A percentile compares a stretch with the other conserved stretches of the same genome.
Conservation (phyloP, 1,140 invertebrate genomes). For the Temnothorax nylanderi region DNA sequence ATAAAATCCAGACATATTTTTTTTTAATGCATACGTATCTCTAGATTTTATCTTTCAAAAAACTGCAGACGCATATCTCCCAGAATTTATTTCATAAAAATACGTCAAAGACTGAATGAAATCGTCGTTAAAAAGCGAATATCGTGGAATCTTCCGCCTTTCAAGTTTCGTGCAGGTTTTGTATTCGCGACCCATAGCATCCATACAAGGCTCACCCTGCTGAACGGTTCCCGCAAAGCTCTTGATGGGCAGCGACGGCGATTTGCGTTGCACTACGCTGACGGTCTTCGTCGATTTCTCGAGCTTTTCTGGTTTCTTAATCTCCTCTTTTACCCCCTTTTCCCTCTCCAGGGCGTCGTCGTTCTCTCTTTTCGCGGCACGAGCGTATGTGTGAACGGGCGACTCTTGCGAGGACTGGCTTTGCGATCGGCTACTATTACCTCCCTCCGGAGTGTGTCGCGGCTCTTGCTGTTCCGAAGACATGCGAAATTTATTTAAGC, state of each 20-base stretch:
- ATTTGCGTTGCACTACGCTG: constrained; percentile 78
- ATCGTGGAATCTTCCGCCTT: background rate
- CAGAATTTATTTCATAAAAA: background rate
- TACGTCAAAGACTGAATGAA: background rate
- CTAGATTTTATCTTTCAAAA: background rate
- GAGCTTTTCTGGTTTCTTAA: constrained; percentile 71
- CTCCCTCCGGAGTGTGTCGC: constrained; percentile 79
- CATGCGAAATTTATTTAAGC: constrained; percentile 80
- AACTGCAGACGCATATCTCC: background rate
- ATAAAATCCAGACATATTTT: background rate
- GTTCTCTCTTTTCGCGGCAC: constrained; percentile 57
- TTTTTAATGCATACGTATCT: background rate
- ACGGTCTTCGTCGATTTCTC: constrained; percentile 79
- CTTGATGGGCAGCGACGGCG: constrained; percentile 79
- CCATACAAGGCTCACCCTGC: constrained; percentile 61
- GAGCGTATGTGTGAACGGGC: constrained; percentile 72
- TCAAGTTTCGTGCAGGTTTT: background rate
- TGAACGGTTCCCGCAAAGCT: constrained; percentile 48
- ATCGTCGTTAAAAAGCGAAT: background rate
- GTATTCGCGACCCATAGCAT: background rate
- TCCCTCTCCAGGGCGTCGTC: constrained; percentile 29
- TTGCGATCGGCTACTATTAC: constrained; percentile 79
- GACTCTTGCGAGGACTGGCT: constrained; percentile 83
- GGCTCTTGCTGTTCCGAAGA: constrained; percentile 77
- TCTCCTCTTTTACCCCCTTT: constrained; percentile 47